These are phyloP conservation scores for Mastigias papua DNA, from an alignment of 30 jellyfish, hydroid and myxozoan species.

Conservation along the genomic window DNA sequence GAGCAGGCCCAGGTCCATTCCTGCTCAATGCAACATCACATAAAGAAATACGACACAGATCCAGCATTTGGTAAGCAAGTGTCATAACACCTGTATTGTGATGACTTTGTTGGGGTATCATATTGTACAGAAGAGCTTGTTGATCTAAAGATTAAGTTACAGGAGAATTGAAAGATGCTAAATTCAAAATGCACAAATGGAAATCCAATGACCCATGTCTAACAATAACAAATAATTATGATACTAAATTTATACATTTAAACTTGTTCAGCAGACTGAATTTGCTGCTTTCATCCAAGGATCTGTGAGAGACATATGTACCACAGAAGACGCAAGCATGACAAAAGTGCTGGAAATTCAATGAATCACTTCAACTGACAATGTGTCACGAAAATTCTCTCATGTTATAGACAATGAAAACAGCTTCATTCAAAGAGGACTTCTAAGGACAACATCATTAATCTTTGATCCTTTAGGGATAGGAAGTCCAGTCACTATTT, in stretches of 20 bases:
- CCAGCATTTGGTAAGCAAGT: conserved; percentile 33
- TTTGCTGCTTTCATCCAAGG: too few relatives aligned
- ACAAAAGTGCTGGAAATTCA: background rate
- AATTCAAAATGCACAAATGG: conserved; percentile 38
- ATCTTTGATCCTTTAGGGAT: conserved; percentile 34
- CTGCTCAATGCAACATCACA: conserved; percentile 56
- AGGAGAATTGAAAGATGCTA: conserved; percentile 25
- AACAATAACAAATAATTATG: background rate
- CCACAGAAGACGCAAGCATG: too few relatives aligned
- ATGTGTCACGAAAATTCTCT: conserved; percentile 3
- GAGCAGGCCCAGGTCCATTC: conserved; percentile 54
- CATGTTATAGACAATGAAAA: background rate
- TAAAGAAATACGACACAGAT: conserved; percentile 2
- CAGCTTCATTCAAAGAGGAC: conserved; percentile 31
- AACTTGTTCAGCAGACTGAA: too few relatives aligned
- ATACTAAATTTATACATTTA: too few relatives aligned
- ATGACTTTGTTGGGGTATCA: conserved; percentile 34
- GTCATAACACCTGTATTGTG: conserved; percentile 28
- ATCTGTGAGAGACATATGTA: too few relatives aligned
- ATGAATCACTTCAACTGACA: conserved; percentile 52
- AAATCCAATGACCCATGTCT: conserved; percentile 22
- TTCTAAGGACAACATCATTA: conserved; percentile 40
- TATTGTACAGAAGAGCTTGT: background rate
- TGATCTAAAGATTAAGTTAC: background rate
- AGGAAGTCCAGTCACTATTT: conserved; percentile 41